Evolutionary conservation across 2,797 vertebrate genomes (phyloP).

Genomic region (Sebastes diaconus): DNA sequence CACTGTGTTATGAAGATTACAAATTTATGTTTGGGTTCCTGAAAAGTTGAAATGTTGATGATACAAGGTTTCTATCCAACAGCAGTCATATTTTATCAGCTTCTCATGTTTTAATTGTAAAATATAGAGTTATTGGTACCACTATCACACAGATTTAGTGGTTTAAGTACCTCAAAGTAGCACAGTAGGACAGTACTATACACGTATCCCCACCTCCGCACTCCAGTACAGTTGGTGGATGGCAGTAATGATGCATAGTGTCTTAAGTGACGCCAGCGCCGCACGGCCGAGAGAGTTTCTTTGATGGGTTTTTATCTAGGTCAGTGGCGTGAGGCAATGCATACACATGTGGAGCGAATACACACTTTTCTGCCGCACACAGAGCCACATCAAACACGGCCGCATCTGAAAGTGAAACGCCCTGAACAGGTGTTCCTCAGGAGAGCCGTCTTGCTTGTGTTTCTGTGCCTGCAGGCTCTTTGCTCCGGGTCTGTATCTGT

Average conservation of each 20-base stretch:
- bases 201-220: too few species aligned
- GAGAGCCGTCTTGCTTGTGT: slow-evolving; percentile 49
- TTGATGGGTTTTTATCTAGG: slow-evolving; percentile 52
- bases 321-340: slow-evolving; percentile 44
- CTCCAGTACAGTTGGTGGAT: neutral
- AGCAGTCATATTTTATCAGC: neutral
- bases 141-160: neutral
- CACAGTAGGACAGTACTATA: too few species aligned
- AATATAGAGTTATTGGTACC: neutral
- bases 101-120: neutral
- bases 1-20: neutral
- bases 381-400: slow-evolving; percentile 50
- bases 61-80: neutral
- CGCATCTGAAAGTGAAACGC: slow-evolving; percentile 42
- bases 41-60: neutral
- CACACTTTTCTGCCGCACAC: slow-evolving; percentile 10
- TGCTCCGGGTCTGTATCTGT: slow-evolving; percentile 9
- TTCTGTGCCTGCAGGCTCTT: slow-evolving; percentile 52
- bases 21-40: neutral
- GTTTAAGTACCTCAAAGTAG: neutral
- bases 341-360: slow-evolving; percentile 15
- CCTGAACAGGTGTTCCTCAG: slow-evolving; percentile 68
- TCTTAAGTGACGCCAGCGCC: neutral
- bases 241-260: neutral
- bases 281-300: slow-evolving; percentile 3